Conservation (phyloP, 2,888 invertebrate genomes). For the Notodonta dromedarius region DNA sequence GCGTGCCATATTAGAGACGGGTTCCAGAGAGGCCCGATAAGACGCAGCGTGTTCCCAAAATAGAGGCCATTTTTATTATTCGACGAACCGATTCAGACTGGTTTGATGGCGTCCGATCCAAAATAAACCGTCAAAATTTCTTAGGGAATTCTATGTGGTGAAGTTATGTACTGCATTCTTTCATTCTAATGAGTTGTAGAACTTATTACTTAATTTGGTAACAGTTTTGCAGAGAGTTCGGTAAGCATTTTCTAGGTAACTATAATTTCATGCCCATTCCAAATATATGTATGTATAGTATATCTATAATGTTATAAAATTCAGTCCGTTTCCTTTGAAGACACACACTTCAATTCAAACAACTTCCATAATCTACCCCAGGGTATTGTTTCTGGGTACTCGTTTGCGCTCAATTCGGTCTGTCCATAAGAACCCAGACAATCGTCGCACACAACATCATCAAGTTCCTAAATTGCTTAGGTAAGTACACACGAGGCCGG, state of each 20-base stretch:
- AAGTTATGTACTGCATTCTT: too few species aligned
- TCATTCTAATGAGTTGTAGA: too few species aligned
- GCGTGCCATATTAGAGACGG: slow-evolving; percentile 26
- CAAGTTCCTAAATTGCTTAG: slow-evolving; percentile 8
- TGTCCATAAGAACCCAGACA: background rate
- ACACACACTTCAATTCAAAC: background rate
- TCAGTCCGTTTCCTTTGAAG: background rate
- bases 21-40: slow-evolving; percentile 63
- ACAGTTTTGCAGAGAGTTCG: too few species aligned
- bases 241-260: too few species aligned
- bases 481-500: slow-evolving; percentile 8
- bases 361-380: background rate
- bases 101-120: slow-evolving; percentile 69
- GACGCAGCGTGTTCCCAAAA: slow-evolving; percentile 73
- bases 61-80: slow-evolving; percentile 74
- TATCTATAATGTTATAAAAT: too few species aligned
- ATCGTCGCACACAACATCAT: slow-evolving; percentile 1
- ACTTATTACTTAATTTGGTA: too few species aligned
- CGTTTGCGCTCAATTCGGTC: background rate
- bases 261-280: too few species aligned
- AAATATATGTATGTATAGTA: too few species aligned
- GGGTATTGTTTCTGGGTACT: slow-evolving; percentile 9
- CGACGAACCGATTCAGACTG: slow-evolving; percentile 72
- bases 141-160: slow-evolving; percentile 40
- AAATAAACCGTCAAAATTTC: slow-evolving; percentile 58